phyloP scores from a whole-genome alignment of 1,140 invertebrate genomes.

The Drosophila bipectinata region DNA sequence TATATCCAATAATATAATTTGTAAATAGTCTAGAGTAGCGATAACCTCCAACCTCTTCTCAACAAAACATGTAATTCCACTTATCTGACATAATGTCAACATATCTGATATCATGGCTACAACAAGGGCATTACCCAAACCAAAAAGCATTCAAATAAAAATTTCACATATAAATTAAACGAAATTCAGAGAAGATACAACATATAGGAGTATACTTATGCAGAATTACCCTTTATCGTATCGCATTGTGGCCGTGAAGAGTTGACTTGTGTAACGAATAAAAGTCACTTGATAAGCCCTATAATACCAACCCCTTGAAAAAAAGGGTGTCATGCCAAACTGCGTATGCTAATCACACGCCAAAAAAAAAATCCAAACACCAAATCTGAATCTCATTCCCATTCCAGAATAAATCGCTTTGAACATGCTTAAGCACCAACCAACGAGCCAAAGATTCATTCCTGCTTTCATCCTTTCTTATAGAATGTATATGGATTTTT shows the following conservation, averaged over 20 bases:
- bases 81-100: constrained; percentile 80
- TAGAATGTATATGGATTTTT: constrained; percentile 16
- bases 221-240: constrained; percentile 65
- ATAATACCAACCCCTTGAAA: constrained; percentile 65
- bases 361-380: constrained; percentile 13
- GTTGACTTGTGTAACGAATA: constrained; percentile 78
- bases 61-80: constrained; percentile 77
- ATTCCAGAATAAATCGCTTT: constrained; percentile 40
- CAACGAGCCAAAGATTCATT: constrained; percentile 69
- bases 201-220: constrained; percentile 1
- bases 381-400: constrained; percentile 27
- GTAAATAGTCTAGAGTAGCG: neutral
- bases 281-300: constrained; percentile 76
- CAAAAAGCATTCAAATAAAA: constrained; percentile 31
- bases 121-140: constrained; percentile 42
- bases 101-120: constrained; percentile 55
- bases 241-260: constrained; percentile 37
- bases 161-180: constrained; percentile 74
- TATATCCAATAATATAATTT: neutral
- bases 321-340: constrained; percentile 70
- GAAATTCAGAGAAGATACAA: constrained; percentile 33
- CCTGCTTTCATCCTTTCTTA: constrained; percentile 34
- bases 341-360: constrained; percentile 77
- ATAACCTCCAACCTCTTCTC: neutral
- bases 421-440: constrained; percentile 70